Conservation (phyloP, 2,797 vertebrate species). For the Enteromius fasciolatus region DNA sequence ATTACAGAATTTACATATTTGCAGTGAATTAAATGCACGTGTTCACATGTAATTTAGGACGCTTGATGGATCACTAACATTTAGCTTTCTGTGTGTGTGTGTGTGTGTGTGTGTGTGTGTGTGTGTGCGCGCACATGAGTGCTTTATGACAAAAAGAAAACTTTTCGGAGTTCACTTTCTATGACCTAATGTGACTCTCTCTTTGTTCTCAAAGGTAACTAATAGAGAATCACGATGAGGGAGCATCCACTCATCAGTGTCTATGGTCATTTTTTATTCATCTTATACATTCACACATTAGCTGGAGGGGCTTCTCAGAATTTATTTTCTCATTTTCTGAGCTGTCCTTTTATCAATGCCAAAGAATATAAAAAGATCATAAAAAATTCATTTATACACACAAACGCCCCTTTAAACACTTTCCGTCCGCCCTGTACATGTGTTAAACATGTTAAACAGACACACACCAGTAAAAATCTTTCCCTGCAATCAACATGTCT, state of each 20-base stretch:
- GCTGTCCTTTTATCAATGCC: conserved; percentile 26
- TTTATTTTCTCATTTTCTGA: conserved; percentile 46
- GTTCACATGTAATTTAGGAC: background rate
- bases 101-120: conserved; percentile 25
- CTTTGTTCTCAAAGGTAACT: conserved; percentile 38
- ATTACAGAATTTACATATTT: background rate
- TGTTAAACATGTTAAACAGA: conserved; percentile 18
- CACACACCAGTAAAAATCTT: conserved; percentile 27
- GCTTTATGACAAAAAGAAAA: background rate
- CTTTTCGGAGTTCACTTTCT: conserved; percentile 19
- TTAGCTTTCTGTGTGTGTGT: background rate
- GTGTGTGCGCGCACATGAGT: background rate
- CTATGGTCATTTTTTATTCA: conserved; percentile 49
- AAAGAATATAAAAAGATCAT: conserved; percentile 47
- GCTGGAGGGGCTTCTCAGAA: conserved; percentile 33
- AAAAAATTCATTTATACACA: conserved; percentile 18
- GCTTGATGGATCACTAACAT: background rate
- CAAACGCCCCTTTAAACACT: conserved; percentile 8
- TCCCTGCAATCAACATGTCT: conserved; percentile 25
- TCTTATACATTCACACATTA: conserved; percentile 50
- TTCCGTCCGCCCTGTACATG: background rate
- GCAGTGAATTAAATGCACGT: background rate
- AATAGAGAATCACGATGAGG: conserved; percentile 37
- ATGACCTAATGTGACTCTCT: conserved; percentile 27
- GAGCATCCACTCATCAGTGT: conserved; percentile 47